These are phyloP conservation scores for Bubo bubo DNA, from an alignment of 2,113 vertebrate genomes.

Conservation along the genomic window DNA sequence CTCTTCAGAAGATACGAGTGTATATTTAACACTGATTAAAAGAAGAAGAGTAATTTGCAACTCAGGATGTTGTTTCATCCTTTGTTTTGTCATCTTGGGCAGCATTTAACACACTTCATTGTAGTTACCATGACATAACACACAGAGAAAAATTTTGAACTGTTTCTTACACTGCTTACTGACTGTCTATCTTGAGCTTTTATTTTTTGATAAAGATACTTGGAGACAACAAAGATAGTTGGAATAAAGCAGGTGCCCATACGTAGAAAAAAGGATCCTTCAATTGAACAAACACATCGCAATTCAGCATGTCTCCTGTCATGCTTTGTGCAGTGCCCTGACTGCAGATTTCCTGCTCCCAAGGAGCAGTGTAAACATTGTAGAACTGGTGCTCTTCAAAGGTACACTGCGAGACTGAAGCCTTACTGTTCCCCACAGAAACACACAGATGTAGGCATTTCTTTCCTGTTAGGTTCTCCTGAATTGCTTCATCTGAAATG, in stretches of 20 bases:
- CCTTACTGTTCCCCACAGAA: neutral
- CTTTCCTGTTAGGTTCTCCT: neutral
- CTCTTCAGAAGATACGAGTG: neutral
- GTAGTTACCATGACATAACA: neutral
- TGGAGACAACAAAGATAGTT: neutral
- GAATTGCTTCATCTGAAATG: neutral
- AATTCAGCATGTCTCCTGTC: neutral
- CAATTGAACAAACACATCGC: neutral
- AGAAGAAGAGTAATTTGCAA: neutral
- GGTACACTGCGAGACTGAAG: neutral
- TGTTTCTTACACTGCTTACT: neutral
- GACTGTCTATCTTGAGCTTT: neutral
- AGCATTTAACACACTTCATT: neutral
- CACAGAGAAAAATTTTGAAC: neutral
- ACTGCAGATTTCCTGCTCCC: neutral
- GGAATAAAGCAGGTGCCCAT: neutral
- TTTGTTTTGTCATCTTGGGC: neutral
- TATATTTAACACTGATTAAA: constrained; percentile 9
- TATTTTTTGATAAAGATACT: neutral
- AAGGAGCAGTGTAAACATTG: accelerated
- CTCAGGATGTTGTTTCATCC: neutral
- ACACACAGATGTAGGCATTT: neutral
- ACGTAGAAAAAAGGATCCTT: neutral
- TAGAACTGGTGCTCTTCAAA: neutral
- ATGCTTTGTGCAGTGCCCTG: neutral